These are phyloP conservation scores for Notiomystis cincta DNA, from an alignment of 2,113 vertebrate species.

Conservation along the genomic window DNA sequence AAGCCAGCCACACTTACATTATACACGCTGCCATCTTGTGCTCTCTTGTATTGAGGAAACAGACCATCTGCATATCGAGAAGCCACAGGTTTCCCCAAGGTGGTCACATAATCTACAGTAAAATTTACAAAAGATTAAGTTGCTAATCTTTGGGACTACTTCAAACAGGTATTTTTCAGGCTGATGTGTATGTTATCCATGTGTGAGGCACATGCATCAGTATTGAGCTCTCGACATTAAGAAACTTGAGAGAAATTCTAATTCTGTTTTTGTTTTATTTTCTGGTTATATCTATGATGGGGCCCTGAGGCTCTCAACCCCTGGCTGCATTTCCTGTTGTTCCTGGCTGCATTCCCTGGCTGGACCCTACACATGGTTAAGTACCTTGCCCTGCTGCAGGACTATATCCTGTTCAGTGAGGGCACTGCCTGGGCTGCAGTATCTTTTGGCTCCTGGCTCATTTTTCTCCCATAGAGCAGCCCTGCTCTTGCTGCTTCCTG, in stretches of 20 bases:
- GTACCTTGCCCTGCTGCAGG: background rate
- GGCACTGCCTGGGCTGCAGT: background rate
- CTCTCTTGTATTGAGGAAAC: conserved; percentile 67
- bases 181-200: background rate
- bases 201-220: background rate
- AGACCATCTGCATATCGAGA: conserved; percentile 77
- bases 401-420: background rate
- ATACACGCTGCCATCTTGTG: conserved; percentile 67
- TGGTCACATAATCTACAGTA: conserved; percentile 74
- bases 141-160: background rate
- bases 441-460: background rate
- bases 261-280: background rate
- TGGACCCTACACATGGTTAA: background rate
- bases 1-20: conserved; percentile 71
- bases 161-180: background rate
- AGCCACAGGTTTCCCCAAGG: conserved; percentile 75
- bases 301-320: background rate
- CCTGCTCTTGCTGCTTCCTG: background rate
- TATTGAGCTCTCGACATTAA: background rate
- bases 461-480: background rate
- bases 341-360: background rate
- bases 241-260: background rate
- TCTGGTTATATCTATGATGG: background rate
- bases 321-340: background rate
- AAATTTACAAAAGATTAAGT: conserved; percentile 10